Conservation (phyloP, 2,113 vertebrate genomes). For the Manacus vitellinus region DNA sequence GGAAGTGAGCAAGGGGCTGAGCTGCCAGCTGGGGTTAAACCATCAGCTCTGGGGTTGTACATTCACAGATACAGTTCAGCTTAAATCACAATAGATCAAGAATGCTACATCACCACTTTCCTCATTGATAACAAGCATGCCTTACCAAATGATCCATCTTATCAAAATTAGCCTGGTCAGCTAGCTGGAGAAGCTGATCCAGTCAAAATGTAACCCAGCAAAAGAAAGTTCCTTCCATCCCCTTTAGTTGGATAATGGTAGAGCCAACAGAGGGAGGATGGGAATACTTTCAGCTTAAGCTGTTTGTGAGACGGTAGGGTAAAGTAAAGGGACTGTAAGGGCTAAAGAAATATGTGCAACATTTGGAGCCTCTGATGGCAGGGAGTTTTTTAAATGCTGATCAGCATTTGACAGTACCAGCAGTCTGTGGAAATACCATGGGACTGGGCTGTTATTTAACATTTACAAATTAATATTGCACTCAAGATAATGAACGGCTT, state of each 20-base stretch:
- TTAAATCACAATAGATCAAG: neutral
- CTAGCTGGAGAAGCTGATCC: neutral
- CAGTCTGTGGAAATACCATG: neutral
- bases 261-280: neutral
- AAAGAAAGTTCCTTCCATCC: neutral
- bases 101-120: neutral
- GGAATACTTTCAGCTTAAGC: neutral
- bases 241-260: neutral
- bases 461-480: neutral
- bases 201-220: neutral
- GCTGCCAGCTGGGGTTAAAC: neutral
- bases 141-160: neutral
- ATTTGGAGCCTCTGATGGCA: neutral
- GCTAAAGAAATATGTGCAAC: neutral
- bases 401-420: neutral
- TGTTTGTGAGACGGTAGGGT: neutral
- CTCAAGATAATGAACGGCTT: conserved; percentile 1
- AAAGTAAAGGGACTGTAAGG: neutral
- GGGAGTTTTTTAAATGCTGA: neutral
- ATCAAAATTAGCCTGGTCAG: neutral
- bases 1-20: neutral
- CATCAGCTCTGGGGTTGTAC: neutral
- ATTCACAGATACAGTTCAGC: neutral
- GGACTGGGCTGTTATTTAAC: neutral
- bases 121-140: accelerated